phyloP scores from a whole-genome alignment of 35 echinoderm and acorn worm species.

The Anneissia japonica region DNA sequence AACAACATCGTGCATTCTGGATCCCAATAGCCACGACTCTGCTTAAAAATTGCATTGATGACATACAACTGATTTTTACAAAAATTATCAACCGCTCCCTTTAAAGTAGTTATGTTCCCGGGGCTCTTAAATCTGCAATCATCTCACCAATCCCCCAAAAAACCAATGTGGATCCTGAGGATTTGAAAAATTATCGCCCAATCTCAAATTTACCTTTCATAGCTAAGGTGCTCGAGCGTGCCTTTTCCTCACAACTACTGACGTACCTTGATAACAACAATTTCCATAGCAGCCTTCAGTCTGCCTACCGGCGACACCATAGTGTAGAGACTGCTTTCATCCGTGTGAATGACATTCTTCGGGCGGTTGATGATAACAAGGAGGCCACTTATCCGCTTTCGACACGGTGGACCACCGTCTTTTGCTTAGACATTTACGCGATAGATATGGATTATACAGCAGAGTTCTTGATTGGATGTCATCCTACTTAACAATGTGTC shows the following conservation, averaged over 20 bases:
- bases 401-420: conserved; percentile 32
- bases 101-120: conserved; percentile 15
- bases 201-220: conserved; percentile 41
- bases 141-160: conserved; percentile 46
- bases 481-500: too few relatives aligned
- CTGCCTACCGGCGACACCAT: conserved; percentile 17
- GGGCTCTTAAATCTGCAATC: conserved; percentile 14
- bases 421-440: background rate
- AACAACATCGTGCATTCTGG: too few relatives aligned
- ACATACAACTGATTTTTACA: conserved; percentile 9
- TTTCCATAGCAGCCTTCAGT: background rate
- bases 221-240: conserved; percentile 9
- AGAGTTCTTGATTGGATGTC: too few relatives aligned
- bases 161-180: conserved; percentile 16
- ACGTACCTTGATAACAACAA: conserved; percentile 19
- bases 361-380: conserved; percentile 31
- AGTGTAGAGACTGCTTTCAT: conserved; percentile 57
- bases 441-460: too few relatives aligned
- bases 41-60: too few relatives aligned
- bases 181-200: conserved; percentile 37
- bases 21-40: too few relatives aligned
- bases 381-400: conserved; percentile 42
- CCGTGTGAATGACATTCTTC: conserved; percentile 47
- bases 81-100: conserved; percentile 27
- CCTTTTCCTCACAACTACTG: background rate